These are phyloP conservation scores for Argynnis bischoffii DNA, from an alignment of 2,888 invertebrate genomes.

Conservation along the genomic window DNA sequence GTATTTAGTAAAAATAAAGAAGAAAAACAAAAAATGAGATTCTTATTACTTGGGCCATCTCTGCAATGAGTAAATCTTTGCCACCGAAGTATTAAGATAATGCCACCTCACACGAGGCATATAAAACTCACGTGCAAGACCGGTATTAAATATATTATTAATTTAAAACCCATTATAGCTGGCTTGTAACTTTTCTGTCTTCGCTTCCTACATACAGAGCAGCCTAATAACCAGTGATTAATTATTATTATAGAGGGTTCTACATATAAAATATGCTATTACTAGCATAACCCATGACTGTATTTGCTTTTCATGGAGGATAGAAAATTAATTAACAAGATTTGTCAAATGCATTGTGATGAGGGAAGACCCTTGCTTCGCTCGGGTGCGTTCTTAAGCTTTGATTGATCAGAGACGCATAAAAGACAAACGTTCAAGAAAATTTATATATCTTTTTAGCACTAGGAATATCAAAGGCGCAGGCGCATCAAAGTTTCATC, in stretches of 20 bases:
- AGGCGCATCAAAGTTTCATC: too few species aligned
- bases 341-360: too few species aligned
- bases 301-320: too few species aligned
- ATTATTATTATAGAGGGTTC: slow-evolving; percentile 6
- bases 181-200: slow-evolving; percentile 15
- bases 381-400: too few species aligned
- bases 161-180: slow-evolving; percentile 19
- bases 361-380: too few species aligned
- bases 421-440: too few species aligned
- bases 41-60: slow-evolving; percentile 24
- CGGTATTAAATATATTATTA: slow-evolving; percentile 17
- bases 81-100: slow-evolving; percentile 29
- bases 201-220: slow-evolving; percentile 9
- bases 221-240: slow-evolving; percentile 1
- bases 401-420: too few species aligned
- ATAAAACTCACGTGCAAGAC: slow-evolving; percentile 12
- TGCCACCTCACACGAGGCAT: slow-evolving; percentile 29
- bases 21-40: neutral
- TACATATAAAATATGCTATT: neutral
- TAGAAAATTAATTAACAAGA: too few species aligned
- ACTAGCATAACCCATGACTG: too few species aligned
- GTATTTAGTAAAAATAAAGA: neutral
- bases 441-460: too few species aligned
- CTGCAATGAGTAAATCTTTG: slow-evolving; percentile 23
- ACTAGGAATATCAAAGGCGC: too few species aligned